phyloP scores from a whole-genome alignment of 2,888 invertebrate genomes.

The Merodon equestris region DNA sequence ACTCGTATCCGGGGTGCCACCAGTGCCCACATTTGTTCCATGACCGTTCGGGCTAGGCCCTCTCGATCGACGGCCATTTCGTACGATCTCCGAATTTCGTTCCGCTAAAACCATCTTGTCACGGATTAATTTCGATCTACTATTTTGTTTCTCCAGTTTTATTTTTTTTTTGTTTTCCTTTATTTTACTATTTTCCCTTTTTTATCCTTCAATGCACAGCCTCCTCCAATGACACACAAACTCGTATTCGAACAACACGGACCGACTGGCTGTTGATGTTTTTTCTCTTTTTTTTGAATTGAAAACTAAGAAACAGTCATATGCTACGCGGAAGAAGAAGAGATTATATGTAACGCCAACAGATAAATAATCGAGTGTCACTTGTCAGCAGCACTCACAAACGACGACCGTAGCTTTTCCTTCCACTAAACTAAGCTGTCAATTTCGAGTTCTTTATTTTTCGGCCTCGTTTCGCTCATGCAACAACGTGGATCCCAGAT shows the following conservation, averaged over 20 bases:
- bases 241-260: conserved; percentile 10
- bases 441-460: conserved; percentile 22
- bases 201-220: conserved; percentile 8
- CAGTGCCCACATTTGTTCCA: conserved; percentile 71
- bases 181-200: conserved; percentile 3
- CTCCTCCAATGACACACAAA: conserved; percentile 23
- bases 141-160: conserved; percentile 70
- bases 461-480: too few species aligned
- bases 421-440: conserved; percentile 42
- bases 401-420: conserved; percentile 56
- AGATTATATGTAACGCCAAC: conserved; percentile 53
- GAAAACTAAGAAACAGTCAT: too few species aligned
- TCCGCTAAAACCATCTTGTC: conserved; percentile 92
- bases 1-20: conserved; percentile 87
- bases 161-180: conserved; percentile 27
- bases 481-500: too few species aligned
- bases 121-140: conserved; percentile 75
- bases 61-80: conserved; percentile 92
- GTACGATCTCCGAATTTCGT: conserved; percentile 88
- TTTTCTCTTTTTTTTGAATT: too few species aligned
- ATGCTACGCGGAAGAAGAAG: not conserved
- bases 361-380: conserved; percentile 43
- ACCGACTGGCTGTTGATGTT: conserved; percentile 15
- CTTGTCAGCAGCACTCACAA: conserved; percentile 20
- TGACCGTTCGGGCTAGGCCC: conserved; percentile 95